These are phyloP conservation scores for Lathronympha strigana DNA, from an alignment of 2,888 invertebrate genomes.

Conservation along the genomic window DNA sequence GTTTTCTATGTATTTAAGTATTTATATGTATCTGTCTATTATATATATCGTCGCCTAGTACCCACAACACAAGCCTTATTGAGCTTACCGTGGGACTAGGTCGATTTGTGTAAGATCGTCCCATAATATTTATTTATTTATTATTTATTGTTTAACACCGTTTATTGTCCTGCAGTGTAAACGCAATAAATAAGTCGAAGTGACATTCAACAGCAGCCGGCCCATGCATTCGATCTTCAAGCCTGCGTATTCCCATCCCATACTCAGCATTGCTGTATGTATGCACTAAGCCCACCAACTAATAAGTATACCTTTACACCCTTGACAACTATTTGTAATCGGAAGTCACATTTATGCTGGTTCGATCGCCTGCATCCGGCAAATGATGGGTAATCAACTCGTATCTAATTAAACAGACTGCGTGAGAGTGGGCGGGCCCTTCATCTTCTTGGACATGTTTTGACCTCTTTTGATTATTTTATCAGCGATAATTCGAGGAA, in stretches of 20 bases:
- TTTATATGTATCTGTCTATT: too few relatives aligned
- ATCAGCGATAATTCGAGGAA: conserved; percentile 19
- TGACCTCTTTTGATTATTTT: conserved; percentile 39
- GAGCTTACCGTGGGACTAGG: too few relatives aligned
- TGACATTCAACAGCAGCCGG: conserved; percentile 53
- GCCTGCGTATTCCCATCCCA: conserved; percentile 8
- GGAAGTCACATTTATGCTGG: not conserved
- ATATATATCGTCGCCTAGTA: too few relatives aligned
- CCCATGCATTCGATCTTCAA: conserved; percentile 45
- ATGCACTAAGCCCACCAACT: too few relatives aligned
- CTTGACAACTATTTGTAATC: not conserved
- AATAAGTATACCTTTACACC: not conserved
- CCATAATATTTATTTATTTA: not conserved
- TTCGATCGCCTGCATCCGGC: not conserved
- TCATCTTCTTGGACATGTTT: conserved; percentile 38
- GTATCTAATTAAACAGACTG: conserved; percentile 35
- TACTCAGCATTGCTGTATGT: not conserved
- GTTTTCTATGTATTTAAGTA: too few relatives aligned
- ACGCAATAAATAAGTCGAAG: conserved; percentile 51
- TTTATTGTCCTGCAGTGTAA: conserved; percentile 44
- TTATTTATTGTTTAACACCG: conserved; percentile 11
- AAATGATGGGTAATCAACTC: not conserved
- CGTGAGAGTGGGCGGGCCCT: conserved; percentile 48
- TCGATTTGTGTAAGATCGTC: too few relatives aligned
- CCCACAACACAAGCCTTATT: too few relatives aligned